Conservation (phyloP, 2,888 invertebrate genomes). For the Sarcophaga subvicina region DNA sequence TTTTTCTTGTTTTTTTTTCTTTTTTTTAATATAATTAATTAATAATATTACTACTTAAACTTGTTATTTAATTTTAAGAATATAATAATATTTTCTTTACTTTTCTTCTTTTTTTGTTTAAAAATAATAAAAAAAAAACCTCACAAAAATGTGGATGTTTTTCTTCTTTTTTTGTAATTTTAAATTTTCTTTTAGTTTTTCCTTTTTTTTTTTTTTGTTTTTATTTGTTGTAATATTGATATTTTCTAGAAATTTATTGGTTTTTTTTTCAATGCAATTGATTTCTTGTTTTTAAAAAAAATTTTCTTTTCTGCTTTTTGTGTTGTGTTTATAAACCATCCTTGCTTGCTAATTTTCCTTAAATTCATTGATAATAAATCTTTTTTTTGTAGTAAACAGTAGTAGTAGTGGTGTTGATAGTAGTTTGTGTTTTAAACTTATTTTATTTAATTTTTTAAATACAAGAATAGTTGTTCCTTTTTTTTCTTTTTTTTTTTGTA, state of each 20-base stretch:
- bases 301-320: neutral
- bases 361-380: constrained; percentile 6
- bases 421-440: too few species aligned
- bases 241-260: constrained; percentile 43
- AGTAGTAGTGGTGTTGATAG: constrained; percentile 6
- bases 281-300: constrained; percentile 30
- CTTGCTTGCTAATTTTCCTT: too few species aligned
- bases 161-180: constrained; percentile 10
- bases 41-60: constrained; percentile 67
- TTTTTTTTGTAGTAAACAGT: constrained; percentile 49
- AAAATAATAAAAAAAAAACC: neutral
- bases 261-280: constrained; percentile 44
- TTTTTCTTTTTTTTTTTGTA: constrained; percentile 22
- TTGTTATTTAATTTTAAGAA: constrained; percentile 57
- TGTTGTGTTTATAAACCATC: too few species aligned
- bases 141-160: constrained; percentile 38
- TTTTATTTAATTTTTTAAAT: too few species aligned
- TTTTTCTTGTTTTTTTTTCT: constrained; percentile 22
- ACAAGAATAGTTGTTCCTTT: too few species aligned
- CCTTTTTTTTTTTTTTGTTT: constrained; percentile 19
- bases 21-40: constrained; percentile 55
- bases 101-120: constrained; percentile 12
- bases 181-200: constrained; percentile 28
- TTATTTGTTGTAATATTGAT: constrained; percentile 39
- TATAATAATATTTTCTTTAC: constrained; percentile 23